These are phyloP conservation scores for Bombus confusus DNA, from an alignment of 1,140 invertebrate species.

Conservation along the genomic window DNA sequence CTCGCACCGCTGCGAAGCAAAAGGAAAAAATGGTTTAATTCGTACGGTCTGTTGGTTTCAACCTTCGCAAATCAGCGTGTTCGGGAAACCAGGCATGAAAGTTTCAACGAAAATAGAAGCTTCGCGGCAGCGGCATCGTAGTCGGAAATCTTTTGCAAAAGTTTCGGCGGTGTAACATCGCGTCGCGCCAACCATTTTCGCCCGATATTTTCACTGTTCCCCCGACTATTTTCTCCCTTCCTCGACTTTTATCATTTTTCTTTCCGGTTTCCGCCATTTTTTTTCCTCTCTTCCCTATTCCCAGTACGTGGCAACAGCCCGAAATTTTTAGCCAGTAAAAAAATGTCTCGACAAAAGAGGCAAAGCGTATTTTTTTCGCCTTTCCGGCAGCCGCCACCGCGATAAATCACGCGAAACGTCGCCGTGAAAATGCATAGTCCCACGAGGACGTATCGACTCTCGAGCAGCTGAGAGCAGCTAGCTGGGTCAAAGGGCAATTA, in stretches of 20 bases:
- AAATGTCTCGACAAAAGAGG: constrained; percentile 35
- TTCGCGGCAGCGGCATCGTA: neutral
- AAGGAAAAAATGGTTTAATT: constrained; percentile 25
- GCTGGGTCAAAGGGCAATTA: neutral
- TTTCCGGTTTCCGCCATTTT: neutral
- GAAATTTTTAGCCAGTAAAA: constrained; percentile 48
- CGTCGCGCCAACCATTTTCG: constrained; percentile 34
- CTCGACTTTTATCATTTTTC: neutral
- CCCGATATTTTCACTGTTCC: constrained; percentile 28
- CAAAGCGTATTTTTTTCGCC: neutral
- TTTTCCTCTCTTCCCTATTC: neutral
- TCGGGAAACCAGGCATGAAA: constrained; percentile 17
- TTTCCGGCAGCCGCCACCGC: constrained; percentile 36
- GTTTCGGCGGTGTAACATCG: neutral
- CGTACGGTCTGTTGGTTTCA: constrained; percentile 30
- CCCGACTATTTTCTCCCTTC: neutral
- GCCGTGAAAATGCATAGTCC: constrained; percentile 28
- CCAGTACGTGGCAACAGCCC: constrained; percentile 12
- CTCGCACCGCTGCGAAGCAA: neutral
- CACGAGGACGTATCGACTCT: constrained; percentile 20
- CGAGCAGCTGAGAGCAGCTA: neutral
- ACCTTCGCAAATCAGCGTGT: constrained; percentile 36
- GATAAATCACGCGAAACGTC: constrained; percentile 47
- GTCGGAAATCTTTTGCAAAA: constrained; percentile 30
- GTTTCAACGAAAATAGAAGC: constrained; percentile 37